A percentile compares a stretch with the other conserved stretches of the same genome.
Evolutionary conservation across 2,113 vertebrate species (phyloP).

Genomic region (Diphyllodes magnificus): DNA sequence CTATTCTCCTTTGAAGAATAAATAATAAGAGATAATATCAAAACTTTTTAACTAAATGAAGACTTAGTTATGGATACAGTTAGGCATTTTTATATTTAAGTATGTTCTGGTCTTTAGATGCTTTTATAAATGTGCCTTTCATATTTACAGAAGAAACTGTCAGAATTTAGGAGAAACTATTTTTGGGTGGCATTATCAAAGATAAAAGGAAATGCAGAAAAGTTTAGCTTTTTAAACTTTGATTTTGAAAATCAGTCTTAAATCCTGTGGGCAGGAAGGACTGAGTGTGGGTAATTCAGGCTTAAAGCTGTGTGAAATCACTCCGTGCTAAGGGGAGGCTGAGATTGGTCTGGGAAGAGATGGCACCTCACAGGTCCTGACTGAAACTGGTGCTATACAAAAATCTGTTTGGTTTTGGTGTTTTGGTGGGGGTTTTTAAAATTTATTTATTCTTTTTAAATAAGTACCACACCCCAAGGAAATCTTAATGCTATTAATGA

Average conservation of each 20-base stretch:
- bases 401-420: neutral
- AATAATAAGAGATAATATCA: slow-evolving; percentile 41
- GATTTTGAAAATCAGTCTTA: neutral
- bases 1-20: slow-evolving; percentile 42
- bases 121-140: neutral
- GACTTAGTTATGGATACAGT: slow-evolving; percentile 4
- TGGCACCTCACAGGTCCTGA: neutral
- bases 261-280: neutral
- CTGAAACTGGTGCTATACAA: neutral
- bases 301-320: neutral
- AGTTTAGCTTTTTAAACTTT: neutral
- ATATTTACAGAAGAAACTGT: neutral
- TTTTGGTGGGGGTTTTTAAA: neutral
- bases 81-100: neutral
- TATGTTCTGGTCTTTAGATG: neutral
- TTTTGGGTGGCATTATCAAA: neutral
- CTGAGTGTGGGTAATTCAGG: neutral
- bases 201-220: neutral
- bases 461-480: neutral
- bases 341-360: neutral
- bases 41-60: neutral
- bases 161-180: neutral
- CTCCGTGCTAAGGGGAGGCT: neutral
- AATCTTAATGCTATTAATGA: neutral
- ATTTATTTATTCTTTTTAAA: neutral